Conservation (phyloP, 2,888 invertebrate genomes). For the Drosophila ustulata region DNA sequence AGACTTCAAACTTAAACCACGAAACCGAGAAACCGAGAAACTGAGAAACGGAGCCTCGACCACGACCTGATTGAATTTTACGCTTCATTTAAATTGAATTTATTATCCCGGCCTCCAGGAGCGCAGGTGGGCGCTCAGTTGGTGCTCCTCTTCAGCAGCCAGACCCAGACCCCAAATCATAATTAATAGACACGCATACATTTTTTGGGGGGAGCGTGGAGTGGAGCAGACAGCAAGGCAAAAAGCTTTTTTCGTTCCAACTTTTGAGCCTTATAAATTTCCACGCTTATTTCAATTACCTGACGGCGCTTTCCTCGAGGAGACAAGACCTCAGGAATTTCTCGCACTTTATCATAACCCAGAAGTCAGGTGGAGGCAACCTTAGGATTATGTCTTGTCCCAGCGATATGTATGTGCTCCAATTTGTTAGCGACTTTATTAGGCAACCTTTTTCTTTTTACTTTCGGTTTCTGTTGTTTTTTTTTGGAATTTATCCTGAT, state of each 20-base stretch:
- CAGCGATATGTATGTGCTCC: slow-evolving; percentile 73
- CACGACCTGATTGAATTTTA: slow-evolving; percentile 80
- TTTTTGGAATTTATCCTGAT: slow-evolving; percentile 47
- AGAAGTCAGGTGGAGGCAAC: slow-evolving; percentile 11
- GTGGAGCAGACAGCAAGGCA: slow-evolving; percentile 22
- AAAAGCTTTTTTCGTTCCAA: slow-evolving; percentile 50
- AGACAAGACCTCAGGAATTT: slow-evolving; percentile 64
- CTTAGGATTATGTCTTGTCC: slow-evolving; percentile 62
- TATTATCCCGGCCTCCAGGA: slow-evolving; percentile 58
- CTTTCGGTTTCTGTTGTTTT: slow-evolving; percentile 19
- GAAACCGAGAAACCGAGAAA: slow-evolving; percentile 17
- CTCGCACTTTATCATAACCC: slow-evolving; percentile 73
- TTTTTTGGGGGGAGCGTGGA: slow-evolving; percentile 17
- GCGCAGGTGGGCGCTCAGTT: slow-evolving; percentile 58
- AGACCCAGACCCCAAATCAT: slow-evolving; percentile 60
- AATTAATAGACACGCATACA: slow-evolving; percentile 74
- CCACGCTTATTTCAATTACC: slow-evolving; percentile 79
- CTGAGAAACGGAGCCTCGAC: slow-evolving; percentile 29
- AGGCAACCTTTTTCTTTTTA: slow-evolving; percentile 42
- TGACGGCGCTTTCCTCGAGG: slow-evolving; percentile 34
- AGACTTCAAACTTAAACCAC: slow-evolving; percentile 20
- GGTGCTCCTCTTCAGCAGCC: slow-evolving; percentile 26
- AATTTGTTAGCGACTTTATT: slow-evolving; percentile 77
- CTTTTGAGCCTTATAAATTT: slow-evolving; percentile 71
- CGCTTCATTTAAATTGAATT: slow-evolving; percentile 83